Conservation (phyloP, 2,888 invertebrate species). For the Drosophila tanythrix region DNA sequence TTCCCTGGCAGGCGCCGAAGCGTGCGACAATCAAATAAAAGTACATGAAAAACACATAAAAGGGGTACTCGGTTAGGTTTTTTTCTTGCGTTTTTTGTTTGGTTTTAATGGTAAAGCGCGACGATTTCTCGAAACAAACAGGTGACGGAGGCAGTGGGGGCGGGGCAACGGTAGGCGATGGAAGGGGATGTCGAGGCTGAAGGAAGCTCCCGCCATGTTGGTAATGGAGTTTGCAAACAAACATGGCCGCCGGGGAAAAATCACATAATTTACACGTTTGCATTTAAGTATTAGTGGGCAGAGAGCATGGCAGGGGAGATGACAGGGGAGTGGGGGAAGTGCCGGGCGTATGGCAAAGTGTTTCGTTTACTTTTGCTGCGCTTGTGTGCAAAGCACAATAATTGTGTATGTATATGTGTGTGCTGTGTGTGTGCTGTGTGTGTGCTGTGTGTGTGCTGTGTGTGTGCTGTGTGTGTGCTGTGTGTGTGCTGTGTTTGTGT, state of each 20-base stretch:
- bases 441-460: slow-evolving; percentile 16
- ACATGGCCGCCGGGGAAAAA: slow-evolving; percentile 81
- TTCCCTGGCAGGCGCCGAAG: slow-evolving; percentile 59
- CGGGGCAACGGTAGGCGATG: background rate
- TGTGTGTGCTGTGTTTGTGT: slow-evolving; percentile 17
- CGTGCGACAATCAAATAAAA: slow-evolving; percentile 80
- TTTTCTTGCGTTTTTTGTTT: slow-evolving; percentile 30
- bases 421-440: slow-evolving; percentile 11
- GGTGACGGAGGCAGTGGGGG: slow-evolving; percentile 43
- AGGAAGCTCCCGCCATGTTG: slow-evolving; percentile 76
- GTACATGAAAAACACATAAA: slow-evolving; percentile 79
- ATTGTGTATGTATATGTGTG: slow-evolving; percentile 36
- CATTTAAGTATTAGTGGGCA: slow-evolving; percentile 78
- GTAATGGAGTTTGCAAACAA: slow-evolving; percentile 79
- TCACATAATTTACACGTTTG: slow-evolving; percentile 81
- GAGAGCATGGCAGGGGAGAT: slow-evolving; percentile 20
- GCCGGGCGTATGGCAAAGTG: slow-evolving; percentile 55
- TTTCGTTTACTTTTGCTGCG: slow-evolving; percentile 73
- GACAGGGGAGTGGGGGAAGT: background rate
- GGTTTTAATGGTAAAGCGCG: slow-evolving; percentile 72
- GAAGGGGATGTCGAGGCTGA: slow-evolving; percentile 1
- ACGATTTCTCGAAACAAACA: slow-evolving; percentile 77
- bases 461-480: slow-evolving; percentile 5
- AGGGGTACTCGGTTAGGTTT: slow-evolving; percentile 61
- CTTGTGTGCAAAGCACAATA: slow-evolving; percentile 71